Conservation (phyloP, 2,888 invertebrate genomes). For the Frankliniella fusca region DNA sequence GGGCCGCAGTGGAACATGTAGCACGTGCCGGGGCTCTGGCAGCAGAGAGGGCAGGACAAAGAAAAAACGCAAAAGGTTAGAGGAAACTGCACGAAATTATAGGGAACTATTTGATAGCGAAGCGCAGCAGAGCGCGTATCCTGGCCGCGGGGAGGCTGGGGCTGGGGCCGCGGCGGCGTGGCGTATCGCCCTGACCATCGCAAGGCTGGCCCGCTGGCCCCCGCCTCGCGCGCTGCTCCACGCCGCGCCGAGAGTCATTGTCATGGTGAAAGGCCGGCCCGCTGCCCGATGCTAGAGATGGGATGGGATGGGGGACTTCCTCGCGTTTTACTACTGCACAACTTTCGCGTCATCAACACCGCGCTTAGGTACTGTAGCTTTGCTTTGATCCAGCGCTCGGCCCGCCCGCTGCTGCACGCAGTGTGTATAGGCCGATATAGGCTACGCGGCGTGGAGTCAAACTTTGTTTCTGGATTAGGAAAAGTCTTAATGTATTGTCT, state of each 20-base stretch:
- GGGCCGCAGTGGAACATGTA: slow-evolving; percentile 89
- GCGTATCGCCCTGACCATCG: neutral
- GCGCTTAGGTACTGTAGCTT: too few relatives aligned
- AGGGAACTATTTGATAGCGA: neutral
- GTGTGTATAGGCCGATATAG: neutral
- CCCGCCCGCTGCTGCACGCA: neutral
- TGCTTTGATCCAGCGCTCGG: neutral
- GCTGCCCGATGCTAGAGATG: neutral
- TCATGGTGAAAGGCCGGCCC: neutral
- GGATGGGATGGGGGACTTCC: neutral
- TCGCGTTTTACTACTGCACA: neutral
- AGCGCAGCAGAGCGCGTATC: neutral
- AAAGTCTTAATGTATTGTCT: neutral
- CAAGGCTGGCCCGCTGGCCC: neutral
- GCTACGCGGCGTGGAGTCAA: neutral
- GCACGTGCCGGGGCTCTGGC: slow-evolving; percentile 77
- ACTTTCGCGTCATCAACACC: neutral
- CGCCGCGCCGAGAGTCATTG: neutral
- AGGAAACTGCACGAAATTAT: neutral
- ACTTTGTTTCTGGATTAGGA: neutral
- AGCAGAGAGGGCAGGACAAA: neutral
- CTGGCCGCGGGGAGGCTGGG: neutral
- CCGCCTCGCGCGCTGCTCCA: too few relatives aligned
- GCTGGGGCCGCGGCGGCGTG: neutral
- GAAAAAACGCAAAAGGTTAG: neutral